Conservation (phyloP, 1,140 invertebrate genomes). For the Myzus persicae region DNA sequence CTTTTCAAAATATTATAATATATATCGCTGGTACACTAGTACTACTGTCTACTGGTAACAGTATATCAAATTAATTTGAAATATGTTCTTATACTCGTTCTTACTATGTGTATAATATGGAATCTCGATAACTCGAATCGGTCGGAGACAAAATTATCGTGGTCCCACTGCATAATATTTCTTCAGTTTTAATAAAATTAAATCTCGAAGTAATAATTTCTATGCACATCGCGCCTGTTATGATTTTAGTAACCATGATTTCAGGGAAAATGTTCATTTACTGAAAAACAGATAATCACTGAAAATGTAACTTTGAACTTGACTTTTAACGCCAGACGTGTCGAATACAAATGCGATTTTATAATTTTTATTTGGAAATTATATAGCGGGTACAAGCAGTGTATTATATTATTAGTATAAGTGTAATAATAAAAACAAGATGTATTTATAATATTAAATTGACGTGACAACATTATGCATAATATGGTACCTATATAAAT, state of each 20-base stretch:
- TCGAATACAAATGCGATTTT: not conserved
- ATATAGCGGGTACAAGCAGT: too few species aligned
- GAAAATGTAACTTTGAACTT: not conserved
- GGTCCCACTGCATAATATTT: too few species aligned
- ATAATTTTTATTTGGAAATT: not conserved
- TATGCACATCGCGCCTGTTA: too few species aligned
- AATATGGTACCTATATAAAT: not conserved
- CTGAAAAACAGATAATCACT: not conserved
- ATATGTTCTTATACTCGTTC: too few species aligned
- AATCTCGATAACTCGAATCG: too few species aligned
- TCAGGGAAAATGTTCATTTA: not conserved
- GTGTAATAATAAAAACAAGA: not conserved
- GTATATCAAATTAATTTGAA: too few species aligned
- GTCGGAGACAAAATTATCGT: too few species aligned
- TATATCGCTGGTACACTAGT: too few species aligned
- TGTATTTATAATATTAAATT: not conserved
- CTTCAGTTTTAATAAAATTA: not conserved
- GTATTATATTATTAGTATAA: not conserved
- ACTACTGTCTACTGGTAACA: too few species aligned
- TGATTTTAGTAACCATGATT: not conserved
- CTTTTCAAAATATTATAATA: too few species aligned
- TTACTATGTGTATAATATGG: too few species aligned
- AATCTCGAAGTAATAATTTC: not conserved
- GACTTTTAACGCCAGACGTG: not conserved
- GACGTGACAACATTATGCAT: not conserved